Evolutionary conservation across 2,888 invertebrate species (phyloP).

Genomic region (Nebria brevicollis): DNA sequence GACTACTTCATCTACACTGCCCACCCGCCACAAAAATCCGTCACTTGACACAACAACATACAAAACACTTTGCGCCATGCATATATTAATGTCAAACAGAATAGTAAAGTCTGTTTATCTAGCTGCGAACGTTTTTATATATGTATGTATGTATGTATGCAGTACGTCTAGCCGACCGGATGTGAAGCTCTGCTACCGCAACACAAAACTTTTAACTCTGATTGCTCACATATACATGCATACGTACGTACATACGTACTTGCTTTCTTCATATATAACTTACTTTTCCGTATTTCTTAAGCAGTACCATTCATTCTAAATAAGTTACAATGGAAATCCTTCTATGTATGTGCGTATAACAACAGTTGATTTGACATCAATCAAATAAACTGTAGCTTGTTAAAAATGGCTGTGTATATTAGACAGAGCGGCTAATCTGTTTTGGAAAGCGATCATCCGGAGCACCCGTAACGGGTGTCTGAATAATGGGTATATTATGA

Average conservation of each 20-base stretch:
- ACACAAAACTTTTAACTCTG: too few relatives aligned
- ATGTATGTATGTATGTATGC: not conserved
- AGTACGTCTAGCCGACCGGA: not conserved
- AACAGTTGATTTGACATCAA: too few relatives aligned
- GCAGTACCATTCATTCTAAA: too few relatives aligned
- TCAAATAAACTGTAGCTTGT: too few relatives aligned
- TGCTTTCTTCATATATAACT: too few relatives aligned
- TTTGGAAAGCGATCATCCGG: too few relatives aligned
- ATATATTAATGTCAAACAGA: not conserved
- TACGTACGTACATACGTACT: too few relatives aligned
- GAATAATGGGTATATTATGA: conserved; percentile 36
- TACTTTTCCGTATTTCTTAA: too few relatives aligned
- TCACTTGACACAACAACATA: not conserved
- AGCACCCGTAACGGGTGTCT: not conserved
- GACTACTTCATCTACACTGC: not conserved
- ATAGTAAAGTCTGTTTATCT: not conserved
- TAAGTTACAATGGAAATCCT: too few relatives aligned
- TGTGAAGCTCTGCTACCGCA: not conserved
- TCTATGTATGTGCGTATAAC: too few relatives aligned
- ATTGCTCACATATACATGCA: too few relatives aligned
- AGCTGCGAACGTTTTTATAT: not conserved
- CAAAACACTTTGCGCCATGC: not conserved
- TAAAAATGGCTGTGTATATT: not conserved
- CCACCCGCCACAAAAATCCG: not conserved
- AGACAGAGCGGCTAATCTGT: not conserved